These are phyloP conservation scores for Phrynocephalus versicolor DNA, from an alignment of 2,113 vertebrate species.

Conservation along the genomic window DNA sequence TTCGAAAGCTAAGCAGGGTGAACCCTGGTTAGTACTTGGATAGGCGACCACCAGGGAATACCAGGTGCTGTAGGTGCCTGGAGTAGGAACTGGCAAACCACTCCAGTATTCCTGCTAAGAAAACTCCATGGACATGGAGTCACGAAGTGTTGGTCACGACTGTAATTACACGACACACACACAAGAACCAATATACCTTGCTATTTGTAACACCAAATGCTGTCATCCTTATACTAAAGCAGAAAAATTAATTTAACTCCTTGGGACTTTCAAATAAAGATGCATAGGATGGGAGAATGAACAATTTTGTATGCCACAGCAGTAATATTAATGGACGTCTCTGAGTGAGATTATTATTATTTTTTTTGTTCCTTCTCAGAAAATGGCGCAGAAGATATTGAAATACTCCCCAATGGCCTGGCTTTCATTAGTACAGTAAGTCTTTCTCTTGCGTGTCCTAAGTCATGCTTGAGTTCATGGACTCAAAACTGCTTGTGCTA, in stretches of 20 bases:
- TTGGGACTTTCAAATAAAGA: neutral
- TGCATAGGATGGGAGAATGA: neutral
- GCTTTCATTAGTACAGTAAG: conserved; percentile 82
- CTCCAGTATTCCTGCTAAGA: too few relatives aligned
- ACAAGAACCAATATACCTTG: neutral
- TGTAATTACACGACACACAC: too few relatives aligned
- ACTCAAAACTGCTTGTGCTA: neutral
- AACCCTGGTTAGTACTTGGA: too few relatives aligned
- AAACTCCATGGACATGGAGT: too few relatives aligned
- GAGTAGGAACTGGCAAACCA: too few relatives aligned
- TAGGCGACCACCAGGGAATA: too few relatives aligned
- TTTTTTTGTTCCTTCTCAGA: conserved; percentile 69
- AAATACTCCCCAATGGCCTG: conserved; percentile 79
- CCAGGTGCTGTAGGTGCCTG: too few relatives aligned
- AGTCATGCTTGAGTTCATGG: neutral
- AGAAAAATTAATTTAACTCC: neutral
- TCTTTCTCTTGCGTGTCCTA: neutral
- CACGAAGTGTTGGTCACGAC: too few relatives aligned
- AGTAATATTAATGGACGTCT: neutral
- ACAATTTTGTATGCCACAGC: neutral
- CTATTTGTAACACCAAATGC: neutral
- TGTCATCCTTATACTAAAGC: neutral
- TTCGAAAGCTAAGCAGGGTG: too few relatives aligned
- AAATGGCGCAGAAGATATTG: conserved; percentile 80
- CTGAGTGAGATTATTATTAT: neutral